Evolutionary conservation across 1,140 invertebrate species (phyloP).

Genomic region (Caenorhabditis tropicalis): DNA sequence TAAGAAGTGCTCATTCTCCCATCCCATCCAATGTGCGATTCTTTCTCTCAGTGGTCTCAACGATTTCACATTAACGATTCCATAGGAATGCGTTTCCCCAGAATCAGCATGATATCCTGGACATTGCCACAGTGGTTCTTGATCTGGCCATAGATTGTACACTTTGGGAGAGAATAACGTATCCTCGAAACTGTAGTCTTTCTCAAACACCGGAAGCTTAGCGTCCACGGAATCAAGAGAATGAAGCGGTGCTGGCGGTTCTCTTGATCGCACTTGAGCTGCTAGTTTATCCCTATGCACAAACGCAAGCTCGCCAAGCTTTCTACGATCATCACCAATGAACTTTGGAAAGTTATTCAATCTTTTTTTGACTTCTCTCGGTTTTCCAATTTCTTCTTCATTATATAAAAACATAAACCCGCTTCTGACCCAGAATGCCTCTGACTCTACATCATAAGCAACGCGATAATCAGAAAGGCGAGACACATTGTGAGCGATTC

Average conservation of each 20-base stretch:
- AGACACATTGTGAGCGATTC: slow-evolving; percentile 60
- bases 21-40: slow-evolving; percentile 25
- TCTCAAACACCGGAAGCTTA: slow-evolving; percentile 53
- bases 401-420: slow-evolving; percentile 65
- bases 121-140: slow-evolving; percentile 68
- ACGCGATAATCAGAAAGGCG: slow-evolving; percentile 49
- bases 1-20: slow-evolving; percentile 25
- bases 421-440: slow-evolving; percentile 67
- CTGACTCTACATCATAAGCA: slow-evolving; percentile 53
- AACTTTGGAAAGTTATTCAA: slow-evolving; percentile 49
- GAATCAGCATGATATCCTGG: slow-evolving; percentile 69
- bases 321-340: slow-evolving; percentile 63
- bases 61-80: slow-evolving; percentile 35
- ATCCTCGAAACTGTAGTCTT: slow-evolving; percentile 16
- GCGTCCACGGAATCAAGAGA: slow-evolving; percentile 40
- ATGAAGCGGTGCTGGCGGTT: neutral
- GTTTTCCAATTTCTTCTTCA: slow-evolving; percentile 19
- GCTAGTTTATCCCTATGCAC: slow-evolving; percentile 65
- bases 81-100: neutral
- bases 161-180: slow-evolving; percentile 54
- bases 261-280: slow-evolving; percentile 59
- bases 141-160: slow-evolving; percentile 64
- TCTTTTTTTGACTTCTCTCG: slow-evolving; percentile 40
- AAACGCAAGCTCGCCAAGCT: slow-evolving; percentile 68
- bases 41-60: slow-evolving; percentile 26